Evolutionary conservation across 2,888 invertebrate species (phyloP).

Genomic region (Cremastinae sp.): DNA sequence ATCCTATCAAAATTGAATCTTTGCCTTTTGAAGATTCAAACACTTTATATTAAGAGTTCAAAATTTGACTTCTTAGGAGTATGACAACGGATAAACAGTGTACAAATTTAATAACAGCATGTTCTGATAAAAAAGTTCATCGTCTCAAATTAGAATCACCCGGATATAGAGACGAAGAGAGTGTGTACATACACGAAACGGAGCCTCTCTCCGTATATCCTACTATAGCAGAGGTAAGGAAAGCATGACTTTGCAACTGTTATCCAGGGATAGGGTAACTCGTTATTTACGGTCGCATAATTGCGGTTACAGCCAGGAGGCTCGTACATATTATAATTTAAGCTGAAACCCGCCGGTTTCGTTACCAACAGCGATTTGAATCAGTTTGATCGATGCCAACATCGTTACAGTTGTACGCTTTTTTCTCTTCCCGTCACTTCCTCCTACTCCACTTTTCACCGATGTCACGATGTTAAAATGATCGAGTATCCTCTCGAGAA

Average conservation of each 20-base stretch:
- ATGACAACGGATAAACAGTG: too few relatives aligned
- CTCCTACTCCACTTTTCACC: neutral
- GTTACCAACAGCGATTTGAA: slow-evolving; percentile 47
- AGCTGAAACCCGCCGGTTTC: slow-evolving; percentile 18
- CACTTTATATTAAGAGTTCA: too few relatives aligned
- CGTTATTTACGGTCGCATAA: slow-evolving; percentile 56
- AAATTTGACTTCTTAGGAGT: too few relatives aligned
- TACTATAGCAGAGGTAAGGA: slow-evolving; percentile 19
- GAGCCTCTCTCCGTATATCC: neutral
- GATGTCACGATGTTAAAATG: neutral
- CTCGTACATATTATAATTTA: slow-evolving; percentile 56
- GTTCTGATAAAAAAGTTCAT: too few relatives aligned
- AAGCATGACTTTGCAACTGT: slow-evolving; percentile 36
- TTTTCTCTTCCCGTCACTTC: neutral
- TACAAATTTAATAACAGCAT: too few relatives aligned
- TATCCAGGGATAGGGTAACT: slow-evolving; percentile 22
- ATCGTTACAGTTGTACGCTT: neutral
- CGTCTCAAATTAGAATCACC: too few relatives aligned
- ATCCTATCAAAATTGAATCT: too few relatives aligned
- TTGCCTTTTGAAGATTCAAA: too few relatives aligned
- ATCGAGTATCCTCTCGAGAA: too few relatives aligned
- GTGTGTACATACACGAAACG: neutral
- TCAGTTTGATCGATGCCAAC: slow-evolving; percentile 57
- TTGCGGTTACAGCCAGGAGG: slow-evolving; percentile 42
- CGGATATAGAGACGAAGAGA: neutral